phyloP scores from a whole-genome alignment of 2,888 invertebrate genomes.

The Hyppa rectilinea region DNA sequence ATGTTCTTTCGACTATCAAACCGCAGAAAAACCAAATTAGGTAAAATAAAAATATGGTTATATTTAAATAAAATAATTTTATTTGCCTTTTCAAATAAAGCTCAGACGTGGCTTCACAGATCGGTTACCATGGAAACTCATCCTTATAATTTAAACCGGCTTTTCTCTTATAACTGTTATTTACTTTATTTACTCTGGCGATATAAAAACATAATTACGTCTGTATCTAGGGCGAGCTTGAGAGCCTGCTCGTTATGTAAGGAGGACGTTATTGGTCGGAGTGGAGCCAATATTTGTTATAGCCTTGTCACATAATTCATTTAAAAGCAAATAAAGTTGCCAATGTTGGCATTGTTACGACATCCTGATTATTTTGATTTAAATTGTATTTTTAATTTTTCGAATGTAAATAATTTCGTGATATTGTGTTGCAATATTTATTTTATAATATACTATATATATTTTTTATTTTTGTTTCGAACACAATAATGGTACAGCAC shows the following conservation, averaged over 20 bases:
- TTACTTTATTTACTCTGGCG: constrained; percentile 36
- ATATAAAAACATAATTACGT: constrained; percentile 46
- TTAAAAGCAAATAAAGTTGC: constrained; percentile 40
- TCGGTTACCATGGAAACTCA: constrained; percentile 21
- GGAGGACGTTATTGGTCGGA: constrained; percentile 29
- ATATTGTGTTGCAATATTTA: not conserved
- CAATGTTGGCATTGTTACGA: constrained; percentile 25
- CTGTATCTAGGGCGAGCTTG: constrained; percentile 30
- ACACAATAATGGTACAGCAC: too few species aligned
- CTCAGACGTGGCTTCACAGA: not conserved
- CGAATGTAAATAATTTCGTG: not conserved
- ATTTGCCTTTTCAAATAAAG: not conserved
- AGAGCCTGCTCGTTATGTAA: constrained; percentile 40
- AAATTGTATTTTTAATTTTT: constrained; percentile 1
- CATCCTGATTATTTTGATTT: constrained; percentile 13
- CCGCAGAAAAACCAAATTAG: too few species aligned
- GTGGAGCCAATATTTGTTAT: constrained; percentile 35
- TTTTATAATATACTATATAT: too few species aligned
- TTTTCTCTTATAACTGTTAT: constrained; percentile 27
- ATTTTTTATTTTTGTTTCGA: too few species aligned
- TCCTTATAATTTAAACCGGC: constrained; percentile 21
- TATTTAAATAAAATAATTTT: not conserved
- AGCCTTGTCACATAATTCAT: constrained; percentile 35
- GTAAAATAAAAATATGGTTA: too few species aligned
- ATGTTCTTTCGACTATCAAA: not conserved